Percentiles rank a stretch among this genome's conserved stretches.
These are phyloP conservation scores for Nomia melanderi DNA, from an alignment of 1,140 invertebrate genomes.

Conservation along the genomic window DNA sequence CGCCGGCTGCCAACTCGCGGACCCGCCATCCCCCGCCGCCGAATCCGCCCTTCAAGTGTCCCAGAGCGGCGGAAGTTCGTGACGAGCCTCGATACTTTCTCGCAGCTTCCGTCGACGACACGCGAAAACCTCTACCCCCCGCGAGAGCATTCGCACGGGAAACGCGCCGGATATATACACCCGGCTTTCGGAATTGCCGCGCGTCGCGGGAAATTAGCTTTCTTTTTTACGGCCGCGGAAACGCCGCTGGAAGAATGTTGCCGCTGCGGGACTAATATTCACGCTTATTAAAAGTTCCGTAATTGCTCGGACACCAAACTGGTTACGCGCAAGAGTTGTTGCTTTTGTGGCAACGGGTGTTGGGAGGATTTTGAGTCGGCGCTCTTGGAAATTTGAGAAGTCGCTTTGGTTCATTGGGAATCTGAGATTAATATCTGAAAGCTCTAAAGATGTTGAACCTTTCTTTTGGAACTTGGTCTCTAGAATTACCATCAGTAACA, in stretches of 20 bases:
- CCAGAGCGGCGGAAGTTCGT: constrained; percentile 55
- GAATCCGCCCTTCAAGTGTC: constrained; percentile 54
- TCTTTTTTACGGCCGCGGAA: neutral
- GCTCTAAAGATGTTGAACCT: too few species aligned
- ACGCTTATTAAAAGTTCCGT: constrained; percentile 39
- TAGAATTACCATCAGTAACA: too few species aligned
- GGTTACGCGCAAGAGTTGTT: too few species aligned
- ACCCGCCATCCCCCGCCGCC: constrained; percentile 6
- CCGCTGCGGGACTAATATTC: constrained; percentile 10
- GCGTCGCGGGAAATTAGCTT: neutral
- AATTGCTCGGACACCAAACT: neutral
- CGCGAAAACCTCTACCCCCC: neutral
- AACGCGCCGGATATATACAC: constrained; percentile 46
- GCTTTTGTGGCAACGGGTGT: too few species aligned
- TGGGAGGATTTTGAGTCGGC: too few species aligned
- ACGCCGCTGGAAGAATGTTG: neutral
- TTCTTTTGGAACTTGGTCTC: too few species aligned
- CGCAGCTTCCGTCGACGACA: neutral
- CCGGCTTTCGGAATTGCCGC: too few species aligned
- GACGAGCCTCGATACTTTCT: constrained; percentile 42
- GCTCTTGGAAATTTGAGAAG: too few species aligned
- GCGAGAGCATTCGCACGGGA: neutral
- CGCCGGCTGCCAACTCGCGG: constrained; percentile 25
- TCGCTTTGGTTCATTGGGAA: too few species aligned
- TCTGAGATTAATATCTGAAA: too few species aligned